Percentiles rank a stretch among this genome's conserved stretches.
These are phyloP conservation scores for Heliocidaris tuberculata DNA, from an alignment of 35 echinoderm and acorn worm species.

Conservation along the genomic window DNA sequence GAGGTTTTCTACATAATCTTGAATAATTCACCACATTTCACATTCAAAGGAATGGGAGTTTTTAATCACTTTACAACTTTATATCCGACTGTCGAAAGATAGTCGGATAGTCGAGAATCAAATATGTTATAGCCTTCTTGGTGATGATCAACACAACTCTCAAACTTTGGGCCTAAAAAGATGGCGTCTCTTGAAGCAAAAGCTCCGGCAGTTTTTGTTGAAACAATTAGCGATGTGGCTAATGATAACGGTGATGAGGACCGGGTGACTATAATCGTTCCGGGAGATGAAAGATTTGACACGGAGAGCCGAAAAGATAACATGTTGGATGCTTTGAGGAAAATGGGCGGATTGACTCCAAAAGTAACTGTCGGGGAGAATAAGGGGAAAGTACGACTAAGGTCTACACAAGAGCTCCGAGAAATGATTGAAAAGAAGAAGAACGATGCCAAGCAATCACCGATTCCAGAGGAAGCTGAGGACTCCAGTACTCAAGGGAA, in stretches of 20 bases:
- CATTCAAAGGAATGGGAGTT: too few species aligned
- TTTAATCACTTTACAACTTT: neutral
- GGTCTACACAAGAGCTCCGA: conserved; percentile 23
- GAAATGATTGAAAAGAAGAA: conserved; percentile 41
- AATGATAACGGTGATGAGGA: neutral
- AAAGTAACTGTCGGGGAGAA: conserved; percentile 38
- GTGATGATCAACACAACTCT: neutral
- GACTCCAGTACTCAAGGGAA: neutral
- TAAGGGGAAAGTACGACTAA: conserved; percentile 23
- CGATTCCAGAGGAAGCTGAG: neutral
- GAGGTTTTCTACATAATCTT: too few species aligned
- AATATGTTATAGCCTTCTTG: neutral
- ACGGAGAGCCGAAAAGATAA: neutral
- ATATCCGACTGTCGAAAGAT: neutral
- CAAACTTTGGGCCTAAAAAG: neutral
- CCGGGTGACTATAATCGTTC: neutral
- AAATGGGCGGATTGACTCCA: neutral
- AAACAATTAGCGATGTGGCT: neutral
- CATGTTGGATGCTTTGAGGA: neutral
- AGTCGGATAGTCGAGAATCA: neutral
- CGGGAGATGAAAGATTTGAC: neutral
- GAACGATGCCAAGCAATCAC: neutral
- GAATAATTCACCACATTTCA: too few species aligned
- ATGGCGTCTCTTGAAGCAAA: neutral
- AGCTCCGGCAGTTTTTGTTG: neutral